Conservation (phyloP, 2,797 vertebrate genomes). For the Pteronotus mesoamericanus region DNA sequence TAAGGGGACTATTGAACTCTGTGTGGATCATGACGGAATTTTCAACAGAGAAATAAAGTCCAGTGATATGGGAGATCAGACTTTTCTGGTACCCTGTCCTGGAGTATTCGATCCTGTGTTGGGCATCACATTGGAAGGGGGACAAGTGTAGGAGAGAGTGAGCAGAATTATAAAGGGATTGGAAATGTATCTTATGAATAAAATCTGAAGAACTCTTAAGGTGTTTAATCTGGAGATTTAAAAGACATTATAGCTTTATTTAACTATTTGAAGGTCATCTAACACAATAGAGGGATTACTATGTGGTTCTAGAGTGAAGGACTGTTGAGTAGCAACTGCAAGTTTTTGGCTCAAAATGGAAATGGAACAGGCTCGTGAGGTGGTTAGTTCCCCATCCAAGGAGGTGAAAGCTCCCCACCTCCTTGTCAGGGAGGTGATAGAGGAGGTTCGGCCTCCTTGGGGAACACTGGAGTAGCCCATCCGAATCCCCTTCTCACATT, state of each 20-base stretch:
- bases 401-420: neutral
- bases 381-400: neutral
- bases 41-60: neutral
- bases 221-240: neutral
- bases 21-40: neutral
- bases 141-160: neutral
- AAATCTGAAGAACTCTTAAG: neutral
- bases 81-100: neutral
- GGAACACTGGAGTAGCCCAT: neutral
- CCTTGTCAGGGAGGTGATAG: neutral
- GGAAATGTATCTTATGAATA: neutral
- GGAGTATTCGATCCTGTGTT: neutral
- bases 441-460: neutral
- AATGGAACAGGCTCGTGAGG: neutral
- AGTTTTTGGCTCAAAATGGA: neutral
- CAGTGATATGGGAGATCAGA: neutral
- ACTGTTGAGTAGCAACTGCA: neutral
- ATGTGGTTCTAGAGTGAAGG: neutral
- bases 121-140: neutral
- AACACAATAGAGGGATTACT: neutral
- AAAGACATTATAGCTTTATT: neutral
- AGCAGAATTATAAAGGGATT: neutral
- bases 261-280: neutral
- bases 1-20: neutral
- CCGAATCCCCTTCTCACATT: neutral